Percentiles rank a stretch among this genome's conserved stretches.
phyloP scores from a whole-genome alignment of 2,888 invertebrate genomes.

The Boloria selene region DNA sequence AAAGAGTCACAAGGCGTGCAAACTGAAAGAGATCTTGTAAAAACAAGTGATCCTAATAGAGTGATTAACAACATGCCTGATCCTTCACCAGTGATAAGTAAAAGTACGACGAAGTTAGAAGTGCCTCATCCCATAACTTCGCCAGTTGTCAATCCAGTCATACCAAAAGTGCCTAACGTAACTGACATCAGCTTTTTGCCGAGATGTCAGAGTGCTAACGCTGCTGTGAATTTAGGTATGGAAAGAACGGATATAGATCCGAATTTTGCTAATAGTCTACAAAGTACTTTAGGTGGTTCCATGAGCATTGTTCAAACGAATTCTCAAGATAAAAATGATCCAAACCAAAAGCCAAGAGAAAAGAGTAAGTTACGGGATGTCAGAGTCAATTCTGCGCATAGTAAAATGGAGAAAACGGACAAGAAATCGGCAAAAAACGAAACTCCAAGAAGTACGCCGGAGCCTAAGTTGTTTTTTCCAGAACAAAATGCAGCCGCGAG shows the following conservation, averaged over 20 bases:
- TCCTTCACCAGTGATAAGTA: constrained; percentile 62
- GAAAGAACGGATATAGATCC: constrained; percentile 67
- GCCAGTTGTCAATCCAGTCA: constrained; percentile 73
- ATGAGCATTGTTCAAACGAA: constrained; percentile 63
- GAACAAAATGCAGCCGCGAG: constrained; percentile 62
- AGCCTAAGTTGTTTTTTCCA: constrained; percentile 77
- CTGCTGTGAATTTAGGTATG: constrained; percentile 67
- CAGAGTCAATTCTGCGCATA: constrained; percentile 76
- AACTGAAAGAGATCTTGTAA: constrained; percentile 66
- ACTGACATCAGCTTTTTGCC: constrained; percentile 73
- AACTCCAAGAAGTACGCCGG: constrained; percentile 70
- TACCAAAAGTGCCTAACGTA: constrained; percentile 72
- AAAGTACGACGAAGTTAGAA: constrained; percentile 70
- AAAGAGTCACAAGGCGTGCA: constrained; percentile 73
- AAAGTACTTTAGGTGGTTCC: constrained; percentile 61
- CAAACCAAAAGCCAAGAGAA: constrained; percentile 67
- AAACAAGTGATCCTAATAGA: constrained; percentile 62
- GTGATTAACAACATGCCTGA: constrained; percentile 59
- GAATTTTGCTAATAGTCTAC: constrained; percentile 60
- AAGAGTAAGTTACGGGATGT: constrained; percentile 76
- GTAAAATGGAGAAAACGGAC: constrained; percentile 73
- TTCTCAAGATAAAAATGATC: constrained; percentile 64
- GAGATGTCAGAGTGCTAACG: constrained; percentile 75
- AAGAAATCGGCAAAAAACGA: constrained; percentile 68
- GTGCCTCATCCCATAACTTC: constrained; percentile 78